Conservation (phyloP, 2,888 invertebrate species). For the Ornithoptera priamus region DNA sequence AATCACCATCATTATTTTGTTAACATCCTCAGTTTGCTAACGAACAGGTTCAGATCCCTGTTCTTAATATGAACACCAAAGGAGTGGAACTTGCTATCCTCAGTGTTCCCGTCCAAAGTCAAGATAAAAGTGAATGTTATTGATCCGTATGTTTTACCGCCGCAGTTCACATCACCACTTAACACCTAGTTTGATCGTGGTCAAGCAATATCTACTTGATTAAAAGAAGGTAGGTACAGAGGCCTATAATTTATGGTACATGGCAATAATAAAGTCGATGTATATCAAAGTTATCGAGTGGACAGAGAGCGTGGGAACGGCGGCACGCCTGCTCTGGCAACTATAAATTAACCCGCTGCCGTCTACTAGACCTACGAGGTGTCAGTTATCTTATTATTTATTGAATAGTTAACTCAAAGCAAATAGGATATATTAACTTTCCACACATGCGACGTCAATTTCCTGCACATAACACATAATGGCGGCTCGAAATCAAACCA, state of each 20-base stretch:
- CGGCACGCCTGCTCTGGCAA: neutral
- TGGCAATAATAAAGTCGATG: neutral
- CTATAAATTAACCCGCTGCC: constrained; percentile 1
- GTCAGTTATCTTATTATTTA: constrained; percentile 21
- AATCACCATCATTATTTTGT: too few relatives aligned
- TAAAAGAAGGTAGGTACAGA: neutral
- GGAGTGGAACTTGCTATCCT: too few relatives aligned
- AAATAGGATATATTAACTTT: constrained; percentile 11
- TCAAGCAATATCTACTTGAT: neutral
- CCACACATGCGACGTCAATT: neutral
- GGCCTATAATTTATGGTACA: neutral
- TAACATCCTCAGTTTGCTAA: too few relatives aligned
- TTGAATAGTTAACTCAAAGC: constrained; percentile 12
- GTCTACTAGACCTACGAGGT: constrained; percentile 5
- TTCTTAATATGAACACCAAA: too few relatives aligned
- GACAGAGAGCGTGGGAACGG: constrained; percentile 18
- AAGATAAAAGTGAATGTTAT: too few relatives aligned
- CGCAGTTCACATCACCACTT: too few relatives aligned
- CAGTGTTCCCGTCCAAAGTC: too few relatives aligned
- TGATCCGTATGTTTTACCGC: too few relatives aligned
- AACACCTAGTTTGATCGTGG: too few relatives aligned
- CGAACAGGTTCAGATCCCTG: too few relatives aligned
- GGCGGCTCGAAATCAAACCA: too few relatives aligned
- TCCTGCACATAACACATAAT: too few relatives aligned
- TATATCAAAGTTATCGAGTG: constrained; percentile 3